Evolutionary conservation across 2,113 vertebrate genomes (phyloP).

Genomic region (Kobus ellipsiprymnus): DNA sequence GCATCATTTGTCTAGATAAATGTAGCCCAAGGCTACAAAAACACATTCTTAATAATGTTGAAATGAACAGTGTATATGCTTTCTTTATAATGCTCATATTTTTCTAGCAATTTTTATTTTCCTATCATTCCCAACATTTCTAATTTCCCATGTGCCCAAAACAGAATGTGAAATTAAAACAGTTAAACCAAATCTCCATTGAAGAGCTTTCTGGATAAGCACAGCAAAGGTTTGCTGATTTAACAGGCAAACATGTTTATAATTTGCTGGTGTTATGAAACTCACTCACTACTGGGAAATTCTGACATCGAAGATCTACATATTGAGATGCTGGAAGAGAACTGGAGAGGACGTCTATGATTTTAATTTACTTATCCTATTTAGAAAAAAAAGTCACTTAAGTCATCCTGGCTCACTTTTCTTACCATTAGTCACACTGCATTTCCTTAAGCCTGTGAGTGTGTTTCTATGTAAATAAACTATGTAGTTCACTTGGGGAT

Average conservation of each 20-base stretch:
- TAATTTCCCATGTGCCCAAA: constrained; percentile 1
- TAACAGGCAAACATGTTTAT: not conserved
- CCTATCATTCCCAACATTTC: constrained; percentile 18
- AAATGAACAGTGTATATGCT: constrained; percentile 32
- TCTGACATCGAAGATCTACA: constrained; percentile 3
- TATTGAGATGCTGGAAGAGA: not conserved
- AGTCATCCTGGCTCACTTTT: constrained; percentile 53
- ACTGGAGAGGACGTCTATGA: not conserved
- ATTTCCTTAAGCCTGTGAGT: constrained; percentile 66
- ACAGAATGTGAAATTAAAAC: constrained; percentile 54
- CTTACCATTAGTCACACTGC: constrained; percentile 59
- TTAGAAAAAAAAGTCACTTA: constrained; percentile 50
- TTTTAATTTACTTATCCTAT: constrained; percentile 57
- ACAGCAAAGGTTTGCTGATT: not conserved
- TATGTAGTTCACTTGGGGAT: constrained; percentile 68
- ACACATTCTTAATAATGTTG: constrained; percentile 33
- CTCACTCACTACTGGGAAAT: constrained; percentile 1
- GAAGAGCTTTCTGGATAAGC: constrained; percentile 23
- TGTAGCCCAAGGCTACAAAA: constrained; percentile 8
- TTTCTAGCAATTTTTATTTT: constrained; percentile 41
- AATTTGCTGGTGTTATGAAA: constrained; percentile 29
- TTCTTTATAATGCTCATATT: constrained; percentile 31
- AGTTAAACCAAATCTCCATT: constrained; percentile 15
- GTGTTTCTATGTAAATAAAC: constrained; percentile 75
- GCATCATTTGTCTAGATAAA: constrained; percentile 54